Percentiles rank a stretch among this genome's conserved stretches.
Evolutionary conservation across 2,797 vertebrate species (phyloP).

Genomic region (Danio albolineatus): DNA sequence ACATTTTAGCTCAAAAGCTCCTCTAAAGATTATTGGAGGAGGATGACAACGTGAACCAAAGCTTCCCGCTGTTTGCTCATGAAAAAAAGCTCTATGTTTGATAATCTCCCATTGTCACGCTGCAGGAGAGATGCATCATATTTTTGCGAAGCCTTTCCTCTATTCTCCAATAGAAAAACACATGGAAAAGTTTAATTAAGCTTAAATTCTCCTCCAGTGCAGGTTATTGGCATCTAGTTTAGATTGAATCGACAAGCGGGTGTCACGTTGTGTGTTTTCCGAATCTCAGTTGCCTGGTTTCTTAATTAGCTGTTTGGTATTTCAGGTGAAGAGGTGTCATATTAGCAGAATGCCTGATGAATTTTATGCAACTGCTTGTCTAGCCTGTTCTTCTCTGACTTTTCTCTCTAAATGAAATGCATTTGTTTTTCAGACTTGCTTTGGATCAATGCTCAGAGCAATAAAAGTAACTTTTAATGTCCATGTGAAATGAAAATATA

Average conservation of each 20-base stretch:
- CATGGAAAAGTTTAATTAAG: slow-evolving; percentile 33
- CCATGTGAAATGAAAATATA: too few relatives aligned
- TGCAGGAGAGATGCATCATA: slow-evolving; percentile 30
- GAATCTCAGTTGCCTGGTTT: slow-evolving; percentile 19
- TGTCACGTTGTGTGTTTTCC: slow-evolving; percentile 25
- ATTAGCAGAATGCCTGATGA: neutral
- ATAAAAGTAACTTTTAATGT: neutral
- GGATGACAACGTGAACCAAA: slow-evolving; percentile 57
- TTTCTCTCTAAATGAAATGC: neutral
- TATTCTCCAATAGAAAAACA: neutral
- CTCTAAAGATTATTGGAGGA: slow-evolving; percentile 53
- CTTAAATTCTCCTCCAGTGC: slow-evolving; percentile 7
- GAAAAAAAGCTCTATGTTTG: slow-evolving; percentile 46
- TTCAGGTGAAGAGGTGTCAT: slow-evolving; percentile 41
- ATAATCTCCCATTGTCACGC: slow-evolving; percentile 47
- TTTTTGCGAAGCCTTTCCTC: neutral
- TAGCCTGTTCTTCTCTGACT: neutral
- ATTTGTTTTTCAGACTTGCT: neutral
- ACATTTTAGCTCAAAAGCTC: slow-evolving; percentile 57
- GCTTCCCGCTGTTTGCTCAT: slow-evolving; percentile 55
- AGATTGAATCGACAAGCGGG: slow-evolving; percentile 5
- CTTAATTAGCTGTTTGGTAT: slow-evolving; percentile 55
- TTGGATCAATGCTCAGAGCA: neutral
- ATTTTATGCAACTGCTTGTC: slow-evolving; percentile 23
- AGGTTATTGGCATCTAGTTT: slow-evolving; percentile 17